Percentiles rank a stretch among this genome's conserved stretches.
phyloP scores from a whole-genome alignment of 2,113 vertebrate species.

The Pithys albifrons region DNA sequence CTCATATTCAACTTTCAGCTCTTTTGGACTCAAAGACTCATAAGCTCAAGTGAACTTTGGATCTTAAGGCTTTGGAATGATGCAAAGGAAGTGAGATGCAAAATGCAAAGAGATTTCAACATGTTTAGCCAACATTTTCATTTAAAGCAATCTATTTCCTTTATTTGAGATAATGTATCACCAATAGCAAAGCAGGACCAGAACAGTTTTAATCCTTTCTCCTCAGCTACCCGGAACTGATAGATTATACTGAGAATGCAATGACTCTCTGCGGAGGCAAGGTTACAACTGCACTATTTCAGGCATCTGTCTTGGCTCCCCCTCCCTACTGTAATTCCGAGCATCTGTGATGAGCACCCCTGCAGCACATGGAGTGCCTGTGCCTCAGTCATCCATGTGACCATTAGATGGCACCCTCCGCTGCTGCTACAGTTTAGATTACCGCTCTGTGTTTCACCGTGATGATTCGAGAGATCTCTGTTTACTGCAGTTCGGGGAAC shows the following conservation, averaged over 20 bases:
- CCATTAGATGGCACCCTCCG: background rate
- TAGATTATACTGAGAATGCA: background rate
- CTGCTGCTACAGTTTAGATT: background rate
- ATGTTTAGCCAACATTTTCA: background rate
- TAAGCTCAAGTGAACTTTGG: background rate
- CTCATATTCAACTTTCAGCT: background rate
- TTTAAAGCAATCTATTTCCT: background rate
- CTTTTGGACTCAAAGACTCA: background rate
- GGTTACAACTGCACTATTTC: background rate
- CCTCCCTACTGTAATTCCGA: background rate
- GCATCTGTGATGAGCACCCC: background rate
- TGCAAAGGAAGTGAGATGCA: background rate
- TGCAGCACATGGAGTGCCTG: background rate
- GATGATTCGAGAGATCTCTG: background rate
- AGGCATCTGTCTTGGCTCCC: background rate
- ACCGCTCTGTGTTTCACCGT: rapidly evolving
- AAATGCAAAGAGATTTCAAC: background rate
- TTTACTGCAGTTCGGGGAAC: background rate
- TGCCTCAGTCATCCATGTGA: background rate
- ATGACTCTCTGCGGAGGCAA: background rate
- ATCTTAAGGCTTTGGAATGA: background rate
- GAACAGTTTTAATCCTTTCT: background rate
- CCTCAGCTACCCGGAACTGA: background rate
- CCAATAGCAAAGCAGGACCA: background rate
- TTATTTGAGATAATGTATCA: background rate